Percentiles rank a stretch among this genome's conserved stretches.
Conservation (phyloP, 2,113 vertebrate species). For the Alces alces region DNA sequence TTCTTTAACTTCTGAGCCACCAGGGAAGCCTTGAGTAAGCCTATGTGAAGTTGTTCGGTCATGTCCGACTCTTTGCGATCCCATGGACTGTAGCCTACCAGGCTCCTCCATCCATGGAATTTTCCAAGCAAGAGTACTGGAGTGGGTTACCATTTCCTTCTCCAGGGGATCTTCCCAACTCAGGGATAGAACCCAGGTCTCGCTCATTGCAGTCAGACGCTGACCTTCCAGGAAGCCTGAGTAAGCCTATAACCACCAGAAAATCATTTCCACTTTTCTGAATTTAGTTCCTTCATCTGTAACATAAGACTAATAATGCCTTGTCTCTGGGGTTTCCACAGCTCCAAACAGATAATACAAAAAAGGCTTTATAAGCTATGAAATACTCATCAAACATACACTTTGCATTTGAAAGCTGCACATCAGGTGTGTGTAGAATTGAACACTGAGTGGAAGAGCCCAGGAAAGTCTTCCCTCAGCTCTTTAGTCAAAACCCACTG, state of each 20-base stretch:
- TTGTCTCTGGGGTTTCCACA: slow-evolving; percentile 25
- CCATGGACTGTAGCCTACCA: no score
- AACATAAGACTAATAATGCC: slow-evolving; percentile 20
- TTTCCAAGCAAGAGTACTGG: no score
- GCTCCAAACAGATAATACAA: slow-evolving; percentile 31
- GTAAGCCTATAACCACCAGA: not conserved
- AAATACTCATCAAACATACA: not conserved
- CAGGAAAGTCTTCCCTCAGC: not conserved
- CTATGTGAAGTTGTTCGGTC: no score
- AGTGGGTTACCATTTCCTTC: no score
- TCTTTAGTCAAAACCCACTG: not conserved
- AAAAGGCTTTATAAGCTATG: not conserved
- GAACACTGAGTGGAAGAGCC: not conserved
- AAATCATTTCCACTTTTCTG: slow-evolving; percentile 21
- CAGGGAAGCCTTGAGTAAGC: not conserved
- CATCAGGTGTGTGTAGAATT: not conserved
- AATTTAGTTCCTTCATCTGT: not conserved
- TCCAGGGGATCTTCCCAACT: no score
- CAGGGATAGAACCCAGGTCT: no score
- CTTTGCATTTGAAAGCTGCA: not conserved
- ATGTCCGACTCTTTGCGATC: no score
- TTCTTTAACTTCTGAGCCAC: not conserved
- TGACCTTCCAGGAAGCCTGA: not conserved
- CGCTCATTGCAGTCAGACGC: no score
- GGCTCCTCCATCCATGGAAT: no score